phyloP scores from a whole-genome alignment of 2,888 invertebrate genomes.

The Gasteruption jaculator region DNA sequence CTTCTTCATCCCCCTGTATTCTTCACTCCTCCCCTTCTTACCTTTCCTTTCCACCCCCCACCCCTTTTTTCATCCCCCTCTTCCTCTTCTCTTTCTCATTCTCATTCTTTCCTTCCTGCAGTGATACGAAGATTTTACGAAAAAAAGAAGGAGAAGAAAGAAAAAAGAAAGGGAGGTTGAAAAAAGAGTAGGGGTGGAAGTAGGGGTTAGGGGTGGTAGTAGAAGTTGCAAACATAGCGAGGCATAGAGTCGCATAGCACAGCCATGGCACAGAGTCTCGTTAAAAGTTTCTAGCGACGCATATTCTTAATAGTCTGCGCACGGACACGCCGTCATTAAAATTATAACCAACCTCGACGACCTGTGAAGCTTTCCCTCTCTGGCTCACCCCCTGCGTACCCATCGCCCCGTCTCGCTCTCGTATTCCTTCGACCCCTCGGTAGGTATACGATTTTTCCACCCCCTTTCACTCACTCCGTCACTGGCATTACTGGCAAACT shows the following conservation, averaged over 20 bases:
- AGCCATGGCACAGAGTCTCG: conserved; percentile 49
- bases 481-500: too few species aligned
- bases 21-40: conserved; percentile 18
- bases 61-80: conserved; percentile 9
- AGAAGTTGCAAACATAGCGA: too few species aligned
- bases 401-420: too few species aligned
- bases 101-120: neutral
- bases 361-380: too few species aligned
- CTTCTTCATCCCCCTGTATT: conserved; percentile 8
- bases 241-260: too few species aligned
- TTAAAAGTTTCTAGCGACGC: conserved; percentile 53
- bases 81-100: conserved; percentile 6
- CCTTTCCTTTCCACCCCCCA: conserved; percentile 7
- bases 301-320: conserved; percentile 52
- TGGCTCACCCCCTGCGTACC: too few species aligned
- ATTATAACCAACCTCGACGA: conserved; percentile 50
- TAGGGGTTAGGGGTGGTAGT: conserved; percentile 21
- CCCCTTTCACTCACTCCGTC: too few species aligned
- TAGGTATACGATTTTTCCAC: too few species aligned
- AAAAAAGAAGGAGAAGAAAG: neutral
- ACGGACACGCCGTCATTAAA: conserved; percentile 52
- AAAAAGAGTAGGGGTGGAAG: neutral
- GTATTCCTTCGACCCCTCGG: too few species aligned
- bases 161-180: neutral
- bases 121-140: neutral